Conservation (phyloP, 2,797 vertebrate species). For the Urocyon cinereoargenteus region DNA sequence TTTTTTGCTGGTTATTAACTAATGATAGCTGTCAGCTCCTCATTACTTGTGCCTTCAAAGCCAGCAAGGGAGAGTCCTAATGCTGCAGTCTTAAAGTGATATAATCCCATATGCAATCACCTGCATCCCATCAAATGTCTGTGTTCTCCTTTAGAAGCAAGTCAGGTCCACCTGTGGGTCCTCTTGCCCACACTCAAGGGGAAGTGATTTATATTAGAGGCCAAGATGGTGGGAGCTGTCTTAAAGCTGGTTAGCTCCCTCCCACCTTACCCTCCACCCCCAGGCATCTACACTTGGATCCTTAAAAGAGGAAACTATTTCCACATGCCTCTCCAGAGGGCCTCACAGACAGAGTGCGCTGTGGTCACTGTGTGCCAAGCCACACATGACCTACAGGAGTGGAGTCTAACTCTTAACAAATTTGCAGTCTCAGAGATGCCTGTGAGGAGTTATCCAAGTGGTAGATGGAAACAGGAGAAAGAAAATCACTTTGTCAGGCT, state of each 20-base stretch:
- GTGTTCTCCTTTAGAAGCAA: background rate
- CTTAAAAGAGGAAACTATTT: background rate
- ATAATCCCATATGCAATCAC: accelerated
- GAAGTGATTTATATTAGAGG: background rate
- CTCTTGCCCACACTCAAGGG: background rate
- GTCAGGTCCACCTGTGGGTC: background rate
- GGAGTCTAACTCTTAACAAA: background rate
- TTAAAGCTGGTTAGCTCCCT: background rate
- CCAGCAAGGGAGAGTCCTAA: background rate
- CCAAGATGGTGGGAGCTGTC: background rate
- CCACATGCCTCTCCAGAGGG: background rate
- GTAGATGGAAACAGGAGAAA: background rate
- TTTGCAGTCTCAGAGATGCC: background rate
- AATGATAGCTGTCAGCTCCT: background rate
- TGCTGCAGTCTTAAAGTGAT: background rate
- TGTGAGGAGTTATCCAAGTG: background rate
- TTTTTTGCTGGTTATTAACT: background rate
- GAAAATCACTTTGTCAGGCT: background rate
- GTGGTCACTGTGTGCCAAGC: background rate
- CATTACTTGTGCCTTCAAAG: background rate
- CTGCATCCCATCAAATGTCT: background rate
- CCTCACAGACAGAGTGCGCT: background rate
- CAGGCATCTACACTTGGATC: no score
- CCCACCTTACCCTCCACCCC: no score
- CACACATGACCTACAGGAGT: accelerated